Conservation (phyloP, 2,113 vertebrate species). For the Scytalopus superciliaris region DNA sequence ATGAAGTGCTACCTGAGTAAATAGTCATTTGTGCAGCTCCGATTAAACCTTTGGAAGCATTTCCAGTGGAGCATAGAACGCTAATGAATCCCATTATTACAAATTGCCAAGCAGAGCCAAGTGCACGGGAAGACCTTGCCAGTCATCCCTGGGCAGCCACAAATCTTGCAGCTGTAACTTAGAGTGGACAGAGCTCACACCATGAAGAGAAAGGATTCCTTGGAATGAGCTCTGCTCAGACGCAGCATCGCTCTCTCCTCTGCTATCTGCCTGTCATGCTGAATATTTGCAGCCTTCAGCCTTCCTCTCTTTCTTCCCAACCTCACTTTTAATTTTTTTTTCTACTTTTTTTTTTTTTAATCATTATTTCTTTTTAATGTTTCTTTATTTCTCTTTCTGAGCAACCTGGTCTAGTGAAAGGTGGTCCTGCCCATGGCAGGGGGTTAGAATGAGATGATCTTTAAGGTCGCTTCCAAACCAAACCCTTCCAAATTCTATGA, state of each 20-base stretch:
- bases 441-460: neutral
- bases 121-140: neutral
- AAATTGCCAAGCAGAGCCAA: neutral
- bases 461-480: neutral
- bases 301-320: neutral
- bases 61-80: neutral
- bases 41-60: neutral
- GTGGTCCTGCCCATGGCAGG: neutral
- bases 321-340: neutral
- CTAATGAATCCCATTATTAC: constrained; percentile 31
- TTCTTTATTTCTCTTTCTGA: neutral
- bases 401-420: neutral
- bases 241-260: neutral
- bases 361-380: neutral
- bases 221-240: neutral
- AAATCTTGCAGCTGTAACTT: neutral
- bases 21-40: neutral
- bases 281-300: neutral
- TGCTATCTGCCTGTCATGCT: neutral
- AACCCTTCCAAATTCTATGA: neutral
- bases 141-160: neutral
- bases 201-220: neutral
- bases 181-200: neutral
- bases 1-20: constrained; percentile 41
- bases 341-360: neutral